Base-by-base conservation (phyloP, 2,888 invertebrate genomes). In the Gnatocerus cornutus region DNA sequence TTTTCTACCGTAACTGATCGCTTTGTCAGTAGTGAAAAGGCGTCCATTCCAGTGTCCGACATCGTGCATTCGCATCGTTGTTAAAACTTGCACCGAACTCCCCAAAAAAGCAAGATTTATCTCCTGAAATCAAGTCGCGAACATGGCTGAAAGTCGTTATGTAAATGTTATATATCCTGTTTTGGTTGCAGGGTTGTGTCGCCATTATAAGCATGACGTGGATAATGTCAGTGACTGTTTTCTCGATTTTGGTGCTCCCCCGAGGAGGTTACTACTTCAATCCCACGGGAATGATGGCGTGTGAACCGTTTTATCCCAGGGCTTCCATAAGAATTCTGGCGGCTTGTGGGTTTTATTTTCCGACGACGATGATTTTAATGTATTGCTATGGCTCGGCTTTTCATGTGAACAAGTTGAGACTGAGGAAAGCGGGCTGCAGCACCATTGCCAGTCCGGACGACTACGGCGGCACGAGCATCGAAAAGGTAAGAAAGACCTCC, bases 331-430 rank as follows among this genome's bases (percentile, higher is more conserved):
- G 95, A 80, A 95, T 95, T 78, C 86, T 95, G 74, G 91, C 95
- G 69, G 94, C 94, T 78, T 95, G 95, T 84, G 92, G 93, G 71
- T 93, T 95, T 85, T 96, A 95, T 85, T 95, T 95, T 79, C 95
- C 95, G 14, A 95, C 95, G 21, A 95, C 95, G 29, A 95, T 95
- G 95, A 93, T 94, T 70, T 87, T 95, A 79, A 95, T 95, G 94
- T 95, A 95, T 84, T 95, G 95, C 85, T 95, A 95, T 81, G 95
- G 95, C 30, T 94, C 94, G 14, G 95, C 95, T 53, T 95, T 95
- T 83, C 95, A 95, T 85, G 93, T 94, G 80, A 94, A 94, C 86
- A 93, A 94, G 85, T 90, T 92, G 73, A 89, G 93, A 71, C 87
- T 90, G 74, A 91, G 90, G 84, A 86, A 85, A 76, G 84, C 78